These are phyloP conservation scores for Decapterus maruadsi DNA, from an alignment of 2,797 vertebrate species.

Conservation along the genomic window DNA sequence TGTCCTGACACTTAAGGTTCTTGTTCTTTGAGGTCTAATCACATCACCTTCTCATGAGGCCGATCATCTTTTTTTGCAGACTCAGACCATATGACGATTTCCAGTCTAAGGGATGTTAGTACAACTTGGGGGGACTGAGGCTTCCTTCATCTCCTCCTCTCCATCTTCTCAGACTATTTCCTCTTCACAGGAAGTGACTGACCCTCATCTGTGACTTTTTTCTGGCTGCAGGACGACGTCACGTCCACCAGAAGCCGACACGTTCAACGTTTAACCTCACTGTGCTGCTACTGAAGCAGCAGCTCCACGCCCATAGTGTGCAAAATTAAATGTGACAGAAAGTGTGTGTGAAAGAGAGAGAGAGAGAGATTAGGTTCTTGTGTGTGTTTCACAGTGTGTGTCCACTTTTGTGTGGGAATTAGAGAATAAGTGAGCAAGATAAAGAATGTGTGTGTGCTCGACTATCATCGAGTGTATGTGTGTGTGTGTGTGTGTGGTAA, in stretches of 20 bases:
- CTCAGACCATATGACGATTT: no score
- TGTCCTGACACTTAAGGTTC: no score
- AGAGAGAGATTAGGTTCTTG: neutral
- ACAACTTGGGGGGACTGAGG: no score
- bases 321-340: conserved; percentile 6
- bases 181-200: no score
- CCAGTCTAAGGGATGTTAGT: no score
- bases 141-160: no score
- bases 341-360: neutral
- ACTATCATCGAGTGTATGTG: conserved; percentile 16
- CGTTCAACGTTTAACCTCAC: neutral
- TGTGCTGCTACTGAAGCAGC: neutral
- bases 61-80: no score
- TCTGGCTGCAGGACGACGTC: neutral
- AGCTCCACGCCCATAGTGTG: neutral
- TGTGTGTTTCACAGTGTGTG: conserved; percentile 11
- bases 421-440: conserved; percentile 25
- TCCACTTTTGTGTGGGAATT: conserved; percentile 29
- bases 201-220: neutral
- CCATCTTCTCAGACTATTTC: no score
- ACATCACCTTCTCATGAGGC: no score
- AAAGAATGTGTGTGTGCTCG: conserved; percentile 22
- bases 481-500: conserved; percentile 25
- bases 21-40: no score
- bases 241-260: no score